Percentiles rank a stretch among this genome's conserved stretches.
These are phyloP conservation scores for Hoplostethus atlanticus DNA, from an alignment of 2,797 vertebrate genomes.

Conservation along the genomic window DNA sequence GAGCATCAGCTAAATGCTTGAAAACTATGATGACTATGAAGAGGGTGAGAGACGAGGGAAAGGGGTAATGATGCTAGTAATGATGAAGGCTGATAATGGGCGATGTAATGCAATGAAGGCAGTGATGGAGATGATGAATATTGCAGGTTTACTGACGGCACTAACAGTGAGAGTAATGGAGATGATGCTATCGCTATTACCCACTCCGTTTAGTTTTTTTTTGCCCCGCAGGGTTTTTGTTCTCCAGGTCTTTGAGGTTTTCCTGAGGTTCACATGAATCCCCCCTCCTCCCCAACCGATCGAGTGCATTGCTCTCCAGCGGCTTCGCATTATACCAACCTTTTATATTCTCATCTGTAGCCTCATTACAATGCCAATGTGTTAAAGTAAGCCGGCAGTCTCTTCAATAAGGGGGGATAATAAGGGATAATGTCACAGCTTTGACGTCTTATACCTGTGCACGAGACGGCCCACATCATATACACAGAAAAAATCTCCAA, in stretches of 20 bases:
- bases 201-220: not conserved
- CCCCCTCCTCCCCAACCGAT: slow-evolving; percentile 26
- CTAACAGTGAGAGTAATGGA: slow-evolving; percentile 13
- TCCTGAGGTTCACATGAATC: slow-evolving; percentile 49
- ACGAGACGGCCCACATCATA: slow-evolving; percentile 12
- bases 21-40: not conserved
- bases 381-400: slow-evolving; percentile 53
- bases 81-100: slow-evolving; percentile 33
- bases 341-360: slow-evolving; percentile 58
- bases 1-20: not conserved
- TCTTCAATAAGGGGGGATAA: slow-evolving; percentile 22
- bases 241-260: slow-evolving; percentile 25
- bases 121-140: not conserved
- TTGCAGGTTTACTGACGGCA: slow-evolving; percentile 42
- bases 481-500: not conserved
- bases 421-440: slow-evolving; percentile 30
- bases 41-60: slow-evolving; percentile 8
- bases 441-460: slow-evolving; percentile 42
- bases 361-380: slow-evolving; percentile 73
- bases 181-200: slow-evolving; percentile 2
- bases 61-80: slow-evolving; percentile 12
- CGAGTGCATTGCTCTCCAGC: slow-evolving; percentile 38
- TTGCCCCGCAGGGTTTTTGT: not conserved
- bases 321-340: slow-evolving; percentile 38
- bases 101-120: not conserved